phyloP scores from a whole-genome alignment of 2,888 invertebrate species.

The Lycocerus yunnanus region DNA sequence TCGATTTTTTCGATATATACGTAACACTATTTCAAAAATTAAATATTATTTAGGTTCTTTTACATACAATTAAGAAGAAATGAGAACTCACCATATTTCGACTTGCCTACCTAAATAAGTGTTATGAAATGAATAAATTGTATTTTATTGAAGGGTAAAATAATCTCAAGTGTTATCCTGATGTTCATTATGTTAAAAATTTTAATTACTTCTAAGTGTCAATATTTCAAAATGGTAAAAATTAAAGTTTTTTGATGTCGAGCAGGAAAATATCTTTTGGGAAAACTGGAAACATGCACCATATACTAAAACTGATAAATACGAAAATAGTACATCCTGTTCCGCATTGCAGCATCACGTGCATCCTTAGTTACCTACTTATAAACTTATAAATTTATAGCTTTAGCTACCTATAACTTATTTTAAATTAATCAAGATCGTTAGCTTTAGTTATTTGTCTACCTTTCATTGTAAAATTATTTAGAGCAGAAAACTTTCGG shows the following conservation, averaged over 20 bases:
- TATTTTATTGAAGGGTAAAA: not conserved
- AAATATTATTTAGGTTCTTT: not conserved
- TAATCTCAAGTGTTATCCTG: too few species aligned
- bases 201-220: not conserved
- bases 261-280: not conserved
- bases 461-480: not conserved
- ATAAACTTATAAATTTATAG: not conserved
- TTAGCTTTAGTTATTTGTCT: not conserved
- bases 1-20: not conserved
- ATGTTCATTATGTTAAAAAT: too few species aligned
- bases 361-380: constrained; percentile 13
- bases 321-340: constrained; percentile 9
- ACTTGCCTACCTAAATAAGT: not conserved
- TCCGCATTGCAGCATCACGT: constrained; percentile 39
- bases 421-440: not conserved
- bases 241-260: not conserved
- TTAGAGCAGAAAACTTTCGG: too few species aligned
- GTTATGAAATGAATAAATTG: too few species aligned
- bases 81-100: not conserved
- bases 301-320: not conserved
- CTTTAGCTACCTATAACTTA: not conserved
- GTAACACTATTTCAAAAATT: not conserved
- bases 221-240: not conserved
- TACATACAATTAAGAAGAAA: not conserved
- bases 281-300: constrained; percentile 8